A percentile compares a stretch with the other conserved stretches of the same genome.
Conservation (phyloP, 2,113 vertebrate genomes). For the Dryoscopus gambensis region DNA sequence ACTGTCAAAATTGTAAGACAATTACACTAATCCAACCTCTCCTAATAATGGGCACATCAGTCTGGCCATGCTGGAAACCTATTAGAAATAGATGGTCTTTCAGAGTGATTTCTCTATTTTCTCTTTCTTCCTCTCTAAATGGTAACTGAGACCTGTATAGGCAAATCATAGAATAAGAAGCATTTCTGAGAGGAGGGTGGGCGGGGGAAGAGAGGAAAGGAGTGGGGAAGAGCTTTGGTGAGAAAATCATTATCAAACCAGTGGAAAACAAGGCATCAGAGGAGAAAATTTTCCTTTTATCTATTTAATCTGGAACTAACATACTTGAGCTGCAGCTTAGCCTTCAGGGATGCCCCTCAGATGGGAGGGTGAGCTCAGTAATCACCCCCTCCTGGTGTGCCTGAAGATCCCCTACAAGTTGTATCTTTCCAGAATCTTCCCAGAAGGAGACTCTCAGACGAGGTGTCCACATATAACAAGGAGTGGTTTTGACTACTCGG, state of each 20-base stretch:
- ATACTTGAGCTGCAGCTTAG: neutral
- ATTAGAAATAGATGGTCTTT: neutral
- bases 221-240: neutral
- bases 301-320: neutral
- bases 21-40: neutral
- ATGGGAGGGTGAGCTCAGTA: neutral
- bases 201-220: neutral
- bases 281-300: neutral
- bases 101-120: neutral
- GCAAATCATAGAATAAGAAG: neutral
- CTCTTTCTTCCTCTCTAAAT: neutral
- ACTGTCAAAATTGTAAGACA: neutral
- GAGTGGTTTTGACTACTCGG: neutral
- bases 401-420: neutral
- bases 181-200: neutral
- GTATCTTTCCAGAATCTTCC: neutral
- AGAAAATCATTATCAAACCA: neutral
- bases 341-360: neutral
- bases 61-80: neutral
- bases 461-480: neutral
- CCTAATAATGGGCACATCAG: neutral
- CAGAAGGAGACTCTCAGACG: neutral
- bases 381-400: neutral
- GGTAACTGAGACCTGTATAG: neutral
- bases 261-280: neutral